Conservation (phyloP, 2,113 vertebrate species). For the Trichechus manatus region DNA sequence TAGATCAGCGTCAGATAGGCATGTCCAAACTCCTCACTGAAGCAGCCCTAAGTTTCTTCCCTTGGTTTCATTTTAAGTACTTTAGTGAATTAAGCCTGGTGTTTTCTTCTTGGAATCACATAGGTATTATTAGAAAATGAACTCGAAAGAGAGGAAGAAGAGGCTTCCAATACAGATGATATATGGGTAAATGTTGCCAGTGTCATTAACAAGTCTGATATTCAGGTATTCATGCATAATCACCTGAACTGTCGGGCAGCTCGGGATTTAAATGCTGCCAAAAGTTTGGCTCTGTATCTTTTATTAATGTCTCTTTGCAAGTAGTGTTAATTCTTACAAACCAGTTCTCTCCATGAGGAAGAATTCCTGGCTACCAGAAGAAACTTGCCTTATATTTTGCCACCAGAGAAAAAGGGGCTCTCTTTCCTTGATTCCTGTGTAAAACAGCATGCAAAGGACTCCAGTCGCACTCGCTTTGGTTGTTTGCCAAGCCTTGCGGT, state of each 20-base stretch:
- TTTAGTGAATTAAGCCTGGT: not conserved
- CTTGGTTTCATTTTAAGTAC: not conserved
- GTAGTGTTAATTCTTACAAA: not conserved
- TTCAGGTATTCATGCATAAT: not conserved
- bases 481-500: not conserved
- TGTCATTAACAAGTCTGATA: not conserved
- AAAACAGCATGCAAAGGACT: not conserved
- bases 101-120: not conserved
- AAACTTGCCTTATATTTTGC: not conserved
- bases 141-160: not conserved
- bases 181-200: not conserved
- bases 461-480: not conserved
- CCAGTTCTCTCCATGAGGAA: not conserved
- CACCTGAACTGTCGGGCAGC: not conserved
- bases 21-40: not conserved
- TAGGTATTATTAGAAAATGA: not conserved
- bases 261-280: not conserved
- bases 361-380: not conserved
- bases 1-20: not conserved
- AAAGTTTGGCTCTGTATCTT: not conserved
- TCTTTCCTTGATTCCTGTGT: not conserved
- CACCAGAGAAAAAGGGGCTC: not conserved
- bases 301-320: not conserved
- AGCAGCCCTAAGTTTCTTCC: not conserved
- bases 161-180: not conserved